A percentile compares a stretch with the other conserved stretches of the same genome.
phyloP scores from a whole-genome alignment of 2,888 invertebrate species.

The Cancer borealis region DNA sequence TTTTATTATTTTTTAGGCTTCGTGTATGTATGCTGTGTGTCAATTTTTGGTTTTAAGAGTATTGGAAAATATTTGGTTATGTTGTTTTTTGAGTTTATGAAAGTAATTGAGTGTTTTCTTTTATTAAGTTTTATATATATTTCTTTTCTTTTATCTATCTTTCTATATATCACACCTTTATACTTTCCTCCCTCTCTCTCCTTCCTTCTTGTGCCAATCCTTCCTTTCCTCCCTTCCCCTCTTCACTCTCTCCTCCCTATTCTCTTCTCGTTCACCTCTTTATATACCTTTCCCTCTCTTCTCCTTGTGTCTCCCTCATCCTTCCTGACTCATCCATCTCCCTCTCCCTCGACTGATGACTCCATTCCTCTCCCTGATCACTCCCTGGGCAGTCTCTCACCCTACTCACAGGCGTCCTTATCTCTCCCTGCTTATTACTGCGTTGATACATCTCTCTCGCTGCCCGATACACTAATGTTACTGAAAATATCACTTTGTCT shows the following conservation, averaged over 20 bases:
- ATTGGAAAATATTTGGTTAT: no score
- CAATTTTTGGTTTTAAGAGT: no score
- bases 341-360: constrained; percentile 31
- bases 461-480: neutral
- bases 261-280: neutral
- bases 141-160: neutral
- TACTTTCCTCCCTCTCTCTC: neutral
- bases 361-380: constrained; percentile 37
- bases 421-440: neutral
- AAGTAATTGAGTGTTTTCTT: no score
- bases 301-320: neutral
- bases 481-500: neutral
- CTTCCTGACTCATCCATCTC: constrained; percentile 24
- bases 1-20: no score
- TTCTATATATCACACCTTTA: neutral
- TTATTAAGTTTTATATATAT: neutral
- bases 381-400: neutral
- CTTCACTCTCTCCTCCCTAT: neutral
- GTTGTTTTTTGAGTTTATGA: no score
- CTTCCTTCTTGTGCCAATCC: no score
- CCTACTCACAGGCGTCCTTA: neutral
- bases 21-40: no score
- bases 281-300: neutral
- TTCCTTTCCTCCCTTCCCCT: neutral
- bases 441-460: neutral